Base-by-base conservation (phyloP, 2,797 vertebrate genomes). In the Gymnocypris eckloni region DNA sequence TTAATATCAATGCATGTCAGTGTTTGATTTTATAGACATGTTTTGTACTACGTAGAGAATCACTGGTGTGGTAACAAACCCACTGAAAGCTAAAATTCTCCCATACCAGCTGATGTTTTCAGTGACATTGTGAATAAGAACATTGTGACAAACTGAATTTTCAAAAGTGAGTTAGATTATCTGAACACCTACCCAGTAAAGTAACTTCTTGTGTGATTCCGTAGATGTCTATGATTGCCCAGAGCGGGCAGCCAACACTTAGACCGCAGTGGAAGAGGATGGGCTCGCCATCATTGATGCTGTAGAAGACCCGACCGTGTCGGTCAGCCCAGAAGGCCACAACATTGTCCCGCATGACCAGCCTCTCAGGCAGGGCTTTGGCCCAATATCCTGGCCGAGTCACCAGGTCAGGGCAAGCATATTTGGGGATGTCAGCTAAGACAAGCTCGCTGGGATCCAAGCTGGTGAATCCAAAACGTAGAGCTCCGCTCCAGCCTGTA, bases 161-260 rank as follows among this genome's bases (percentile, higher is more conserved):
- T 72, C 12, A 43, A 11, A 41, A n/a, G 22, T 72, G 2, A 50
- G 4, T 11, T 3, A 33, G 7, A 33, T 52, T 52, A 33, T 82
- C 22, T 9, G 39, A 61, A 9, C 18, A 90, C 96, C 95, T 90
- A 99, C 98, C 98, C 2, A 99, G 95, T 84, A 99, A 95, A 45
- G 97, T 98, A 88, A 99, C 97, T 91, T 99, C 98, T 87, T 99
- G 98, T 10, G 98, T 99, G 93, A 99, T 97, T 88, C 98, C 98
- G 0, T 99, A 99, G 93, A 99, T 98, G 1, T 99, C 98, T 86
- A 99, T 97, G 93, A 99, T 97, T 4, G 98, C 98, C 98, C 98
- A 99, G 45, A 99, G 96, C 0, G 97, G 98, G 84, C 97, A 96
- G 1, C 97, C 95, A 16, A 98, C 96, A 87, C 97, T 98, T 91